A percentile compares a stretch with the other conserved stretches of the same genome.
phyloP scores from a whole-genome alignment of 2,113 vertebrate genomes.

The Thalassarche chlororhynchos region DNA sequence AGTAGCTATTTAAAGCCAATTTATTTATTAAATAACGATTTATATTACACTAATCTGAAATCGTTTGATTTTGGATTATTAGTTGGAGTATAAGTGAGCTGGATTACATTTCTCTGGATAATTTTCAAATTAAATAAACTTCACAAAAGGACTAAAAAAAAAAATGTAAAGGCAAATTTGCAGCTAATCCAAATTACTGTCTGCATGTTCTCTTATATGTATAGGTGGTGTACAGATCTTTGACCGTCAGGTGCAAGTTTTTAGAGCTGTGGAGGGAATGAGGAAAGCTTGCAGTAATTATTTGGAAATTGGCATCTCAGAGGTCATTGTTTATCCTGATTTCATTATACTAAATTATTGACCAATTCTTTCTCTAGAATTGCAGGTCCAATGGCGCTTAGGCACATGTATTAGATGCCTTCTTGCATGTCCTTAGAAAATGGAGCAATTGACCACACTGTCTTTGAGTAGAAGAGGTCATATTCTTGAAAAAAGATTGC shows the following conservation, averaged over 20 bases:
- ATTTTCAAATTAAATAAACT: constrained; percentile 8
- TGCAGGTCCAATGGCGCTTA: not conserved
- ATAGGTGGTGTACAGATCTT: not conserved
- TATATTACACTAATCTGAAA: constrained; percentile 7
- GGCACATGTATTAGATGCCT: not conserved
- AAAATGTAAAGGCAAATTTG: not conserved
- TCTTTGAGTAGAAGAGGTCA: not conserved
- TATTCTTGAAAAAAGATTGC: not conserved
- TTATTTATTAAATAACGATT: constrained; percentile 1
- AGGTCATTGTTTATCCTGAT: not conserved
- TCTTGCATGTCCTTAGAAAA: not conserved
- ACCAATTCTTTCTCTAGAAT: not conserved
- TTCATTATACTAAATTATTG: not conserved
- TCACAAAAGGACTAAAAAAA: not conserved
- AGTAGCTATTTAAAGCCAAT: constrained; percentile 19
- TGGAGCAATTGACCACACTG: not conserved
- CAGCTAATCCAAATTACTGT: not conserved
- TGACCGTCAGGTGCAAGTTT: not conserved
- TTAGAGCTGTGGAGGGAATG: not conserved
- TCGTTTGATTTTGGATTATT: not conserved
- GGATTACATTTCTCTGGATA: not conserved
- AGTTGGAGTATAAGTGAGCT: not conserved
- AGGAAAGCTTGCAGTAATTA: not conserved
- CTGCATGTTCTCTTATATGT: not conserved
- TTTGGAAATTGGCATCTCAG: not conserved